These are phyloP conservation scores for Bothrops jararaca DNA, from an alignment of 2,113 vertebrate genomes.

Conservation along the genomic window DNA sequence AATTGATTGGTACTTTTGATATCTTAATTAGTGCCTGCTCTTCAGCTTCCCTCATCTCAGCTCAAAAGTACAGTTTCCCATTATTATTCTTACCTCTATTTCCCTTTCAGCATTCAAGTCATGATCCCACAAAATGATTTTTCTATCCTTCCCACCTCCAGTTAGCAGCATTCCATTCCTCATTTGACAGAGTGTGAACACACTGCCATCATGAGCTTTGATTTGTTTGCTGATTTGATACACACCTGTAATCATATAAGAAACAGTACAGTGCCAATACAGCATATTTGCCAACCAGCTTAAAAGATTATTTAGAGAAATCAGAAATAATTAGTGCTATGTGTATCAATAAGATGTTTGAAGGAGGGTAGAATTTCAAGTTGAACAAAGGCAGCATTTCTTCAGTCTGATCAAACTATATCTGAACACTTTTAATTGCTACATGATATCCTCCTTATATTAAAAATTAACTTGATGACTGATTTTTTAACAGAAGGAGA, in stretches of 20 bases:
- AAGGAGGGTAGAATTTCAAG: not conserved
- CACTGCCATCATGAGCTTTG: conserved; percentile 94
- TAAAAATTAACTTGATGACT: not conserved
- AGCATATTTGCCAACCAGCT: conserved; percentile 14
- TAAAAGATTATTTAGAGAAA: conserved; percentile 21
- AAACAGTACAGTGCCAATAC: conserved; percentile 1
- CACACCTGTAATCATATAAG: conserved; percentile 67
- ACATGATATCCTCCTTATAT: not conserved
- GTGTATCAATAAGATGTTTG: conserved; percentile 1
- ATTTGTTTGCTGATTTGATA: conserved; percentile 93
- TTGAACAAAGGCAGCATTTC: not conserved
- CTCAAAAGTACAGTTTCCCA: not conserved
- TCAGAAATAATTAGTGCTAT: conserved; percentile 28
- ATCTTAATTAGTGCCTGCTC: not conserved
- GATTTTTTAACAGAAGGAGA: not conserved
- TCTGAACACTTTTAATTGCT: not conserved
- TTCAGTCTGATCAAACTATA: not conserved
- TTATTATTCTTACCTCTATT: conserved; percentile 82
- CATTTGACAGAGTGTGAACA: conserved; percentile 94
- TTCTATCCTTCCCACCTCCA: conserved; percentile 93
- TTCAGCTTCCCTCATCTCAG: not conserved
- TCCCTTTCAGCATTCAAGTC: conserved; percentile 87
- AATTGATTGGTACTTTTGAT: not conserved
- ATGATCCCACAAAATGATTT: conserved; percentile 94
- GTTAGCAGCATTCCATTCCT: conserved; percentile 91